Evolutionary conservation across 2,888 invertebrate genomes (phyloP), one percentile per base, ranked within the genome.

Genomic region (Orthosia gracilis): DNA sequence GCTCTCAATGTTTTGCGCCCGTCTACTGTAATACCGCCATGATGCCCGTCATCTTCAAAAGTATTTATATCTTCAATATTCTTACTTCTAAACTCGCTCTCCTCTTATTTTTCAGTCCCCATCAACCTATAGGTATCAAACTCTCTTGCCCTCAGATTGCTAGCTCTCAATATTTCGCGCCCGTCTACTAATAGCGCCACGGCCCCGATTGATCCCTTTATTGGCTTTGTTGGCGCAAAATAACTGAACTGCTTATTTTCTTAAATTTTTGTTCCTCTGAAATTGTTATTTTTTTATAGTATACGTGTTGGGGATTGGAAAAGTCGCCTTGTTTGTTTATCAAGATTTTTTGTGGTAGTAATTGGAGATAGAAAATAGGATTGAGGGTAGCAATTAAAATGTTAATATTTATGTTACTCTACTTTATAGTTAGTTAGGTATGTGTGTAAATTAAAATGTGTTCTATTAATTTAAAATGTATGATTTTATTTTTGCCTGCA

Each of bases 81-180:
- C 11, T 12, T n/a, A 58, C 12, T 26, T 23, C 5, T 13, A 13
- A 52, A 63, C 12, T 40, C 83, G 79, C 80, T 49, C 0, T 5
- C 0, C n/a, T 7, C 26, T 57, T 7, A 9, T 50, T 12, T 9
- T 70, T 18, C 9, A n/a, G 1, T 13, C 65, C 45, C 18, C 17
- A 12, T 13, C 9, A 54, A 12, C n/a, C 12, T 40, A 13, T 18
- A 70, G 69, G 75, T 62, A 71, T 84, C 75, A 80, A 84, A 66
- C 64, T 59, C 55, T 61, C 55, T 80, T 80, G 81, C 86, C 73
- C 81, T 81, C 77, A 71, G 74, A 85, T 84, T 87, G 89, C 88
- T 89, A 87, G 83, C 85, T 84, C 84, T 86, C 82, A 82, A 80
- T 76, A 80, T 83, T 86, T 82, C 73, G 73, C 68, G 78, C 69